phyloP scores from a whole-genome alignment of 2,797 vertebrate species.

The Lagodon rhomboides region DNA sequence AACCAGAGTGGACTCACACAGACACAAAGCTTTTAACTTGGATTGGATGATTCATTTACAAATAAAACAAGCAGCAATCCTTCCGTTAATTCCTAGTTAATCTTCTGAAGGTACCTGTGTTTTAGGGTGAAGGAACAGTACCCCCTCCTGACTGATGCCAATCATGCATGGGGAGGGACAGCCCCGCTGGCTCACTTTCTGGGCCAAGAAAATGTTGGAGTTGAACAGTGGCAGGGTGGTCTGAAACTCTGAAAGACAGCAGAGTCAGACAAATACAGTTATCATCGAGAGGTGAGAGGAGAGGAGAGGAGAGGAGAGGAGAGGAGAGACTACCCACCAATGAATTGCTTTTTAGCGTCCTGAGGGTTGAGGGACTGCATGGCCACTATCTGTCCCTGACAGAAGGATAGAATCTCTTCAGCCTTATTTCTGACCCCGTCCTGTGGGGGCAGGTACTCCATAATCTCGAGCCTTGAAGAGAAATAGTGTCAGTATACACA shows the following conservation, averaged over 20 bases:
- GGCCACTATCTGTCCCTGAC: conserved; percentile 59
- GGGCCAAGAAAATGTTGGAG: conserved; percentile 82
- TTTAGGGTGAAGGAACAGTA: conserved; percentile 82
- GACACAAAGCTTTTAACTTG: background rate
- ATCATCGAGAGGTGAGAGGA: background rate
- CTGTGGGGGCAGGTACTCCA: conserved; percentile 75
- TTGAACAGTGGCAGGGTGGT: conserved; percentile 88
- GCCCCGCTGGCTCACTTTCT: conserved; percentile 82
- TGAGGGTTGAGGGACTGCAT: conserved; percentile 58
- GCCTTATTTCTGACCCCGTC: conserved; percentile 37
- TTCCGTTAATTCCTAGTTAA: too few species aligned
- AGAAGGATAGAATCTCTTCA: conserved; percentile 72
- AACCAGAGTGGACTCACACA: too few species aligned
- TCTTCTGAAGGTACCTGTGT: too few species aligned
- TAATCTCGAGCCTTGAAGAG: conserved; percentile 73
- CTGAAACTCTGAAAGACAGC: conserved; percentile 78
- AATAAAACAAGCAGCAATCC: background rate
- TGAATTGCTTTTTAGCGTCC: conserved; percentile 82
- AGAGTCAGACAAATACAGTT: conserved; percentile 8
- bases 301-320: background rate
- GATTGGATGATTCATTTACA: background rate
- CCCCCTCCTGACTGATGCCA: conserved; percentile 85
- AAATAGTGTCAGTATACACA: conserved; percentile 14
- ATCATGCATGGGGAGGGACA: conserved; percentile 85
- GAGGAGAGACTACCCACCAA: conserved; percentile 69